A percentile compares a stretch with the other conserved stretches of the same genome.
Conservation (phyloP, 2,113 vertebrate genomes). For the Pseudorasbora parva region DNA sequence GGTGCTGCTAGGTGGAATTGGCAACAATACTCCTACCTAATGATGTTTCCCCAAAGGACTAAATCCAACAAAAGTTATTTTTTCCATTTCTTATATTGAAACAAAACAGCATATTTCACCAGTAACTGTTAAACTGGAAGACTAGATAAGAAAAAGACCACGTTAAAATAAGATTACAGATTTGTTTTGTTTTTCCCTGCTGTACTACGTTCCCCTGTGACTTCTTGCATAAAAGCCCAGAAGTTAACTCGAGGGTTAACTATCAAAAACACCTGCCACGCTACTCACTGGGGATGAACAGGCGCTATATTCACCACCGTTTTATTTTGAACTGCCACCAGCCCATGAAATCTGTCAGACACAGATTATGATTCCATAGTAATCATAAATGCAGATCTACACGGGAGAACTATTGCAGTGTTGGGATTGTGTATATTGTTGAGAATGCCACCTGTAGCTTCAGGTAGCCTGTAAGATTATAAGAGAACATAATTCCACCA, state of each 20-base stretch:
- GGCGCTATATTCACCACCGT: conserved; percentile 27
- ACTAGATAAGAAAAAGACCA: background rate
- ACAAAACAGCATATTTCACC: background rate
- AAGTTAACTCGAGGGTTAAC: background rate
- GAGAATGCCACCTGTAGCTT: background rate
- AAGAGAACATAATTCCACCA: conserved; percentile 3
- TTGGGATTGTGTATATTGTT: background rate
- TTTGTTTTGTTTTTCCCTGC: background rate
- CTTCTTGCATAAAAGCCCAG: background rate
- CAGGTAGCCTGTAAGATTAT: background rate
- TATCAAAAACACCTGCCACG: conserved; percentile 30
- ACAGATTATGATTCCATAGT: background rate
- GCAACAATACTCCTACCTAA: too few relatives aligned
- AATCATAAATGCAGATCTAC: background rate
- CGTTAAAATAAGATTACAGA: background rate
- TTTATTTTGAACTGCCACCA: conserved; percentile 19
- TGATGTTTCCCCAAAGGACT: too few relatives aligned
- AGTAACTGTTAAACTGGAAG: background rate
- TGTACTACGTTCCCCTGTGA: background rate
- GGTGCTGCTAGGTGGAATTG: too few relatives aligned
- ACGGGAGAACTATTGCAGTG: background rate
- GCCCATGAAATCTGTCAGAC: background rate
- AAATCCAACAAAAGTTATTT: background rate
- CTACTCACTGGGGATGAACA: background rate
- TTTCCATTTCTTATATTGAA: background rate